Percentiles rank a stretch among this genome's conserved stretches.
These are phyloP conservation scores for Brenthis daphne DNA, from an alignment of 2,888 invertebrate genomes.

Conservation along the genomic window DNA sequence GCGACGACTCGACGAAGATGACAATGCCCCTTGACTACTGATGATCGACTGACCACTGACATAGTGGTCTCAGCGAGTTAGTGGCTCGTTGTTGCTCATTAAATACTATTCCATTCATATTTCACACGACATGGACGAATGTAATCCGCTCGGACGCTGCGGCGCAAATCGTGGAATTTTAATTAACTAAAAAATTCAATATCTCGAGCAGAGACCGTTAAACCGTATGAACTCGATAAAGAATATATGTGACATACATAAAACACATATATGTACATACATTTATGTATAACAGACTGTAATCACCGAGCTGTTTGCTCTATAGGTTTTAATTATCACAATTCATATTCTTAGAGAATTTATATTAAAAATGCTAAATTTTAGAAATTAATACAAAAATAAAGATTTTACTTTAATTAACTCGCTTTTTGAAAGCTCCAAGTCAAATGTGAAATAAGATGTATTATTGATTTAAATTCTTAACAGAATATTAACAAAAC, in stretches of 20 bases:
- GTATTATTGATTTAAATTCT: not conserved
- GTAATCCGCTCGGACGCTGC: not conserved
- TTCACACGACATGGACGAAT: not conserved
- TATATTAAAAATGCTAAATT: no score
- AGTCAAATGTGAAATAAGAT: no score
- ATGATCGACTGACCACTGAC: conserved; percentile 7
- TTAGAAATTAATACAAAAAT: no score
- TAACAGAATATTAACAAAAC: not conserved
- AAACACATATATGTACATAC: no score
- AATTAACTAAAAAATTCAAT: not conserved
- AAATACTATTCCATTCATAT: not conserved
- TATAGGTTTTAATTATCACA: not conserved
- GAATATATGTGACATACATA: not conserved
- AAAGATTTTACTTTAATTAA: no score
- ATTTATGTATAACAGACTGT: not conserved
- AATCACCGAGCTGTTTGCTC: not conserved
- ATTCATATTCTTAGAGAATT: no score
- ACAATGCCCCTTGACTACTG: conserved; percentile 29
- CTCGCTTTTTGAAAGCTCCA: no score
- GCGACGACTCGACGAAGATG: conserved; percentile 14
- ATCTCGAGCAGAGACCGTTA: not conserved
- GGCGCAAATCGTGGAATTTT: not conserved
- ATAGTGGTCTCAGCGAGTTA: conserved; percentile 3
- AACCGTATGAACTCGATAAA: not conserved
- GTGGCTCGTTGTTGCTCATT: conserved; percentile 1